phyloP scores from a whole-genome alignment of 1,140 invertebrate genomes.

The Adelges cooleyi region DNA sequence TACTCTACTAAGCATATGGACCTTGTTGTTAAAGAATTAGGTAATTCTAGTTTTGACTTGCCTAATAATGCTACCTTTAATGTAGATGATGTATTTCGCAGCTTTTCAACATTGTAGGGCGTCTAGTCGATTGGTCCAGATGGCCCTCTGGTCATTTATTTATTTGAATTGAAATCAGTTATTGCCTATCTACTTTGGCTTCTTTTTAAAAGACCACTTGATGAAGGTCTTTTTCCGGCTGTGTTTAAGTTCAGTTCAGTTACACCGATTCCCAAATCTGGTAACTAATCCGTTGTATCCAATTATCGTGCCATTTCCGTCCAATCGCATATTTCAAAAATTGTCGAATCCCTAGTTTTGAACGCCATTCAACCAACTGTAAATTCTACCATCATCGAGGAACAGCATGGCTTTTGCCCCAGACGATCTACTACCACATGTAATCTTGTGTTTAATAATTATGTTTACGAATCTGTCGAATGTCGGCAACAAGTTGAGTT shows the following conservation, averaged over 20 bases:
- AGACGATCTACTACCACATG: no score
- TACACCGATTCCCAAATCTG: no score
- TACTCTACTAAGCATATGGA: no score
- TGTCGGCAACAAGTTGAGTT: no score
- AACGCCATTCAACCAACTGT: background rate
- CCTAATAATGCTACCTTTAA: no score
- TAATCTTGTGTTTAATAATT: background rate
- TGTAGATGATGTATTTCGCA: no score
- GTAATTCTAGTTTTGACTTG: no score
- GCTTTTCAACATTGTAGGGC: no score
- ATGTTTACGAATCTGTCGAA: background rate
- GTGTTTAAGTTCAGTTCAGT: no score
- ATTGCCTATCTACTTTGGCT: no score
- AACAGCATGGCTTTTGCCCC: background rate
- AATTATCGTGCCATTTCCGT: background rate
- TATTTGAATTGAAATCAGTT: background rate
- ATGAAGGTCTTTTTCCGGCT: background rate
- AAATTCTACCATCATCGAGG: background rate
- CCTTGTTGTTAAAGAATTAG: background rate
- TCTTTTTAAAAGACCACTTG: background rate
- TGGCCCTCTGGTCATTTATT: background rate
- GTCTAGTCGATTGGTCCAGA: no score
- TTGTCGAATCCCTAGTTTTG: background rate
- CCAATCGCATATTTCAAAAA: background rate
- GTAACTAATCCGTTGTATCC: background rate